Percentiles rank a stretch among this genome's conserved stretches.
Conservation (phyloP, 1,140 invertebrate species). For the Heliconius melpomene region DNA sequence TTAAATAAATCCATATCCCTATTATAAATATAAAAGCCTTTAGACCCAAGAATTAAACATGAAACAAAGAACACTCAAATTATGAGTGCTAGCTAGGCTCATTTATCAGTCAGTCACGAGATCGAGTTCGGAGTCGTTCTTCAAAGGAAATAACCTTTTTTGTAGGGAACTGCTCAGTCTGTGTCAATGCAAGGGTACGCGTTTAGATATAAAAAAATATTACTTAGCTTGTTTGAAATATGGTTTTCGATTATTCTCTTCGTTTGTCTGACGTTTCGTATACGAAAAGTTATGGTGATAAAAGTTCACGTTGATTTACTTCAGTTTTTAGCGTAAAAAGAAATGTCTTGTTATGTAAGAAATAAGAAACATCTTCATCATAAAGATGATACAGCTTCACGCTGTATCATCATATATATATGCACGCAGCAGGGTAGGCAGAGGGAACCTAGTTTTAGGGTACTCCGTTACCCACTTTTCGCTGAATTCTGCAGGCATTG, state of each 20-base stretch:
- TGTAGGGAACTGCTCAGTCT: conserved; percentile 46
- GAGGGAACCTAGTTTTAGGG: too few species aligned
- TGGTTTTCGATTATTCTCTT: conserved; percentile 33
- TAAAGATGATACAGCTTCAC: too few species aligned
- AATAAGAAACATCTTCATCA: too few species aligned
- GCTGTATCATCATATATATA: too few species aligned
- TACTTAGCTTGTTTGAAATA: conserved; percentile 33
- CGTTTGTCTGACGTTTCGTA: conserved; percentile 14
- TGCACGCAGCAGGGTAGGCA: too few species aligned
- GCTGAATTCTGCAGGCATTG: too few species aligned
- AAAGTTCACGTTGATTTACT: not conserved
- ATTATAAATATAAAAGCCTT: not conserved
- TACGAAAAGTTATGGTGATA: conserved; percentile 15
- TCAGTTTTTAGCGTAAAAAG: not conserved
- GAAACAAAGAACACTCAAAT: conserved; percentile 40
- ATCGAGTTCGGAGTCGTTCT: conserved; percentile 41
- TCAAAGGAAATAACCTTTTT: conserved; percentile 47
- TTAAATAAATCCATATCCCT: not conserved
- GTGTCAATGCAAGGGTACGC: conserved; percentile 40
- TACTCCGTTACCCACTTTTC: too few species aligned
- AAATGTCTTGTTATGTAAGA: too few species aligned
- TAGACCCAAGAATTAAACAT: conserved; percentile 4
- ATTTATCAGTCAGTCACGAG: conserved; percentile 51
- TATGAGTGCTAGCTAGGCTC: conserved; percentile 37
- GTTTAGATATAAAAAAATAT: conserved; percentile 40